Conservation (phyloP, 1,140 invertebrate species). For the Lineus longissimus region DNA sequence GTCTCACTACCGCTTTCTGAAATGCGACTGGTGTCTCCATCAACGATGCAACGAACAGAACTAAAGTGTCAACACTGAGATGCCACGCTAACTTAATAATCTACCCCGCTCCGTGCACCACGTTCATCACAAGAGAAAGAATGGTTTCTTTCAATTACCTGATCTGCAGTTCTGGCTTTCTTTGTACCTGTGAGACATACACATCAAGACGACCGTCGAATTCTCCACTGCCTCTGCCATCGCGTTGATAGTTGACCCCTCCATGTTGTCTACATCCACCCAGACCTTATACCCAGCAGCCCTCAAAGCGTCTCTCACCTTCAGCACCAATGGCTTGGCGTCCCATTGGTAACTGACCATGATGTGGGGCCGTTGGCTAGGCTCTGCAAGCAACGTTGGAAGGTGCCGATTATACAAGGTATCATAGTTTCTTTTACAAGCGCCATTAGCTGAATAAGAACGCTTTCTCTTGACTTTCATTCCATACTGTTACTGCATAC, state of each 20-base stretch:
- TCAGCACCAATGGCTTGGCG: slow-evolving; percentile 23
- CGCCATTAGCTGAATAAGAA: too few species aligned
- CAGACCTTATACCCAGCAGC: slow-evolving; percentile 29
- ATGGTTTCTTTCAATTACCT: slow-evolving; percentile 26
- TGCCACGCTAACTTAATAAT: not conserved
- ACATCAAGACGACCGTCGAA: slow-evolving; percentile 36
- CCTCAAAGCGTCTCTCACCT: slow-evolving; percentile 19
- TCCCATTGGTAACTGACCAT: slow-evolving; percentile 42
- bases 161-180: slow-evolving; percentile 45
- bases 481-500: too few species aligned
- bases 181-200: slow-evolving; percentile 47
- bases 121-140: too few species aligned
- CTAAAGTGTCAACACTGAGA: not conserved
- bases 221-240: slow-evolving; percentile 49
- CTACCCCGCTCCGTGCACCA: too few species aligned
- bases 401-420: too few species aligned
- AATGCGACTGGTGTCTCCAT: not conserved
- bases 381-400: too few species aligned
- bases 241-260: slow-evolving; percentile 39
- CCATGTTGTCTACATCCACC: slow-evolving; percentile 43
- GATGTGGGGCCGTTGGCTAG: slow-evolving; percentile 16
- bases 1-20: not conserved
- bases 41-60: not conserved
- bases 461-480: too few species aligned
- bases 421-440: too few species aligned